Evolutionary conservation across 1,140 invertebrate species (phyloP).

Genomic region (Arion vulgaris): DNA sequence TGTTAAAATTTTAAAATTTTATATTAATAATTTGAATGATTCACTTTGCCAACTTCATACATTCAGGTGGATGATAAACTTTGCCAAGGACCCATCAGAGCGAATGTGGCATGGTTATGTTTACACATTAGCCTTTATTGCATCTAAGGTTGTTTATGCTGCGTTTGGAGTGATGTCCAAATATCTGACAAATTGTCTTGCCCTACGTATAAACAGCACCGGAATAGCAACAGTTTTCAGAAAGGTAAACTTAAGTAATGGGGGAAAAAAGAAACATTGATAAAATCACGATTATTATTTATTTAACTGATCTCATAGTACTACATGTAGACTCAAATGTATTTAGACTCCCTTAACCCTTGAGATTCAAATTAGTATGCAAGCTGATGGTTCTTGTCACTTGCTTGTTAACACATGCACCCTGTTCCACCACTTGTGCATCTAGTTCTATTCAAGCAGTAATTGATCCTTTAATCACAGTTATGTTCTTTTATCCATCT

Average conservation of each 20-base stretch:
- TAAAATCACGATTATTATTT: no score
- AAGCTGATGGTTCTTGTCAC: no score
- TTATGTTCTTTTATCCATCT: no score
- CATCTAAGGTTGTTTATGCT: conserved; percentile 48
- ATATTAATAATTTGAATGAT: background rate
- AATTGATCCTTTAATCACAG: no score
- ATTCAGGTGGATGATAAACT: conserved; percentile 44
- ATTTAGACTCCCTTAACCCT: no score
- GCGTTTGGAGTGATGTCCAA: conserved; percentile 60
- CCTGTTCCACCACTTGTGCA: no score
- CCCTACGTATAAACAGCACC: conserved; percentile 89
- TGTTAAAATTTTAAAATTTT: background rate
- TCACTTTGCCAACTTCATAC: background rate
- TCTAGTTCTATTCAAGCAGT: no score
- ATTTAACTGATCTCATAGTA: no score
- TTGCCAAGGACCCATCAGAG: conserved; percentile 31
- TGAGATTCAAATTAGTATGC: no score
- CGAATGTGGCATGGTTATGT: conserved; percentile 68
- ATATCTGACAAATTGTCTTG: conserved; percentile 77
- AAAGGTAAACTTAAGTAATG: conserved; percentile 81
- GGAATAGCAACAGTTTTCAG: conserved; percentile 93
- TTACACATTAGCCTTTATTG: conserved; percentile 59
- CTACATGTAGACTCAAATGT: no score
- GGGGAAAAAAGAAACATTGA: no score
- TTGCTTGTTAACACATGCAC: no score